Evolutionary conservation across 2,113 vertebrate species (phyloP).

Genomic region (Cnemophilus loriae): DNA sequence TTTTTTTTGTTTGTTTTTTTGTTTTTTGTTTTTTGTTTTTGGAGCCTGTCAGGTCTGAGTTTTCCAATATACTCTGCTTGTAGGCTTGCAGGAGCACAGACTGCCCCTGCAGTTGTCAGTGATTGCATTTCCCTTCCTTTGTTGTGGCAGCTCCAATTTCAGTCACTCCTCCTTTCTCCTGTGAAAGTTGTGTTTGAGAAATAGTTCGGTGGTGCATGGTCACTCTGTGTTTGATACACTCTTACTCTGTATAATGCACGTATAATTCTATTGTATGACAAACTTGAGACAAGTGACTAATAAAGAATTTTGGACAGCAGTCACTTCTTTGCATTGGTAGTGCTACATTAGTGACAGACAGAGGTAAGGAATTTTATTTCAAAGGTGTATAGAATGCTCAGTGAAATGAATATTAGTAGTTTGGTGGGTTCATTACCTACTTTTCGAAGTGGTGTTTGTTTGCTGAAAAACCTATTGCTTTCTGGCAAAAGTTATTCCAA

Average conservation of each 20-base stretch:
- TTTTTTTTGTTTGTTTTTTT: neutral
- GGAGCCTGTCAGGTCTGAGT: neutral
- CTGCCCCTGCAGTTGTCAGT: neutral
- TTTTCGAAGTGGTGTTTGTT: neutral
- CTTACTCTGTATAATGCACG: neutral
- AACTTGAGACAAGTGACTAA: neutral
- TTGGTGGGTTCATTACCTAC: neutral
- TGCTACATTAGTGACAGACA: neutral
- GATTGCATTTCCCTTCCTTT: neutral
- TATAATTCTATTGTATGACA: neutral
- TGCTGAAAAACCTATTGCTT: neutral
- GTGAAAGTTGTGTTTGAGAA: neutral
- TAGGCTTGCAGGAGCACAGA: neutral
- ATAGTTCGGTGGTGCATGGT: neutral
- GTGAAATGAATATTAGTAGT: neutral
- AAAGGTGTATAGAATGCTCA: neutral
- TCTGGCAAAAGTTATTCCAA: neutral
- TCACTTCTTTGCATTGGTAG: neutral
- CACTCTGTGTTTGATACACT: neutral
- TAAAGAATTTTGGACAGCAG: neutral
- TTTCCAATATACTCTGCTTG: neutral
- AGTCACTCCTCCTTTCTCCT: neutral
- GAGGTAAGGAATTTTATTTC: neutral
- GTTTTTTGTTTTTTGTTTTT: neutral
- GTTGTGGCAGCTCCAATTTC: neutral